Evolutionary conservation across 2,797 vertebrate species (phyloP).

Genomic region (Characodon lateralis): DNA sequence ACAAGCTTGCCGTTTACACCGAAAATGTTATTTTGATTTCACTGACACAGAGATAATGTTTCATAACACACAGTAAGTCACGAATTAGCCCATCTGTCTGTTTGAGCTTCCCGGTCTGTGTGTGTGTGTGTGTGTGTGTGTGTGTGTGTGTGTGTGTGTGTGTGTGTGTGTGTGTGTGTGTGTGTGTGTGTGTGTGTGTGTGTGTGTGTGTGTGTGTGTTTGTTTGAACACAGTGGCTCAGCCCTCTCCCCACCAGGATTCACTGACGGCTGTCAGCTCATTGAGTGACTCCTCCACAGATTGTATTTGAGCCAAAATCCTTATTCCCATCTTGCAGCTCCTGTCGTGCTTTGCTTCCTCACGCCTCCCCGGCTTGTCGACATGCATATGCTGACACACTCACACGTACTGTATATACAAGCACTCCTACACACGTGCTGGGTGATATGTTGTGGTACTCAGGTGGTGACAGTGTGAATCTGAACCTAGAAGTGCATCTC

Average conservation of each 20-base stretch:
- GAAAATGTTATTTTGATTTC: slow-evolving; percentile 78
- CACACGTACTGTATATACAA: slow-evolving; percentile 25
- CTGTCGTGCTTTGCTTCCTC: slow-evolving; percentile 53
- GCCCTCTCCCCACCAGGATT: slow-evolving; percentile 60
- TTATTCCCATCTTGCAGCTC: slow-evolving; percentile 57
- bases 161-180: slow-evolving; percentile 38
- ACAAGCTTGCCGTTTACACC: slow-evolving; percentile 60
- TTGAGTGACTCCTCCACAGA: slow-evolving; percentile 71
- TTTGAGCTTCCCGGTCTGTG: slow-evolving; percentile 61
- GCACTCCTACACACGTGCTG: slow-evolving; percentile 2
- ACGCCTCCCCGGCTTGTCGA: slow-evolving; percentile 48
- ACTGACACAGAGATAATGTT: slow-evolving; percentile 79
- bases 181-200: slow-evolving; percentile 27
- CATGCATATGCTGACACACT: slow-evolving; percentile 56
- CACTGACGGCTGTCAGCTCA: slow-evolving; percentile 72
- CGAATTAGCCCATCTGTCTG: slow-evolving; percentile 79
- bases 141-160: slow-evolving; percentile 31
- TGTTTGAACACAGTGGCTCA: slow-evolving; percentile 65
- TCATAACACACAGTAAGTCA: slow-evolving; percentile 78
- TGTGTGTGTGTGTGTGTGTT: slow-evolving; percentile 41
- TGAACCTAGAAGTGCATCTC: slow-evolving; percentile 11
- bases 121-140: slow-evolving; percentile 34
- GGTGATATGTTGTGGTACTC: slow-evolving; percentile 15
- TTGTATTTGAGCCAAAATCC: slow-evolving; percentile 66
- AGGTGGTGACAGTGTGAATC: slow-evolving; percentile 27